A percentile compares a stretch with the other conserved stretches of the same genome.
Conservation (phyloP, 2,113 vertebrate species). For the Jaculus jaculus region DNA sequence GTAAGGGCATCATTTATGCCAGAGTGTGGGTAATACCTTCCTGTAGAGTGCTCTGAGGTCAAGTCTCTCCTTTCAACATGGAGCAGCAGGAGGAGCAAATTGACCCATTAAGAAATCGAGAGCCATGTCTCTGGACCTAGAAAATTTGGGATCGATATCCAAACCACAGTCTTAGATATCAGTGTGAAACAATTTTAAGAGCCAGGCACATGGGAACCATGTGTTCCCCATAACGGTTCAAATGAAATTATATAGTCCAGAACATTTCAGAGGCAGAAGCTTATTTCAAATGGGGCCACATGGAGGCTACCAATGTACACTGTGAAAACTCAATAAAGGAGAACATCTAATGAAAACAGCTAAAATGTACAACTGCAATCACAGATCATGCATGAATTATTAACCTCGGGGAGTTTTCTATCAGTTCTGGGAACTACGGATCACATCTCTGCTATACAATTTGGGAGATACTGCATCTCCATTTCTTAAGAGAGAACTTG, state of each 20-base stretch:
- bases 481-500: conserved; percentile 59
- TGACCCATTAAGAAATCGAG: neutral
- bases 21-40: neutral
- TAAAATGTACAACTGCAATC: conserved; percentile 43
- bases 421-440: conserved; percentile 68
- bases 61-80: neutral
- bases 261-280: conserved; percentile 70
- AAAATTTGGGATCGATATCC: neutral
- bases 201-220: neutral
- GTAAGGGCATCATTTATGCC: neutral
- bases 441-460: conserved; percentile 52
- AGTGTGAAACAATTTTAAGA: conserved; percentile 58
- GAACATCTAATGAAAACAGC: conserved; percentile 78
- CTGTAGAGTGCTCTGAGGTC: neutral
- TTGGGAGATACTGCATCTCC: conserved; percentile 60
- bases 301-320: conserved; percentile 57
- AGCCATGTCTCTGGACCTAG: neutral
- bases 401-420: conserved; percentile 71
- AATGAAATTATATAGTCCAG: conserved; percentile 73
- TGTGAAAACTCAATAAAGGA: conserved; percentile 75
- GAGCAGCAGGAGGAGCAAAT: neutral
- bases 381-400: conserved; percentile 76
- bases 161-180: neutral
- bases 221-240: conserved; percentile 46
- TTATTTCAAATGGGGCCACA: conserved; percentile 71